Evolutionary conservation across 1,140 invertebrate genomes (phyloP).

Genomic region (Ridgeia piscesae): DNA sequence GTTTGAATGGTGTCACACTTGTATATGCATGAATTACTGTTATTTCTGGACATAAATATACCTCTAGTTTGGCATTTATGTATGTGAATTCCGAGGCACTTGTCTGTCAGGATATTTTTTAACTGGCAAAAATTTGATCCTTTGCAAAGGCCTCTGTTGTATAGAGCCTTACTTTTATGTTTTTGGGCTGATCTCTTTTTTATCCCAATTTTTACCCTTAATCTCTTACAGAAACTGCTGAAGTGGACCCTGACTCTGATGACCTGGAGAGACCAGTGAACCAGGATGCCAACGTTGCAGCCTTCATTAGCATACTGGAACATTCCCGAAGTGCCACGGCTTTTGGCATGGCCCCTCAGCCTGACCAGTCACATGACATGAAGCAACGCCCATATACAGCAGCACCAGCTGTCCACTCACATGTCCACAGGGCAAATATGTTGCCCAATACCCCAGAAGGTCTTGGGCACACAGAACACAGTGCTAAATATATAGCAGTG

Average conservation of each 20-base stretch:
- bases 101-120: no score
- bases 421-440: neutral
- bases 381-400: slow-evolving; percentile 27
- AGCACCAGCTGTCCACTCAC: slow-evolving; percentile 18
- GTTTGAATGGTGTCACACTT: no score
- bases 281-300: neutral
- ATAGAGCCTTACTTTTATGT: no score
- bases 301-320: slow-evolving; percentile 17
- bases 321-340: slow-evolving; percentile 7
- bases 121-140: no score
- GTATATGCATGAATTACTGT: no score
- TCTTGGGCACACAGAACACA: slow-evolving; percentile 32
- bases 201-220: no score
- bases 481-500: slow-evolving; percentile 30
- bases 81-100: no score
- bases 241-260: neutral
- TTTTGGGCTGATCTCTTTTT: no score
- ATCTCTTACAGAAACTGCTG: no score
- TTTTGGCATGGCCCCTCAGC: neutral
- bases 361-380: neutral
- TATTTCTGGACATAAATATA: no score
- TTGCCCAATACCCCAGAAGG: slow-evolving; percentile 30
- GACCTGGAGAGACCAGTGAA: neutral
- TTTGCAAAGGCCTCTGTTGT: no score
- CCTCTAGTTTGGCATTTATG: no score